Evolutionary conservation across 2,888 invertebrate genomes (phyloP).

Genomic region (Eledona agricola): DNA sequence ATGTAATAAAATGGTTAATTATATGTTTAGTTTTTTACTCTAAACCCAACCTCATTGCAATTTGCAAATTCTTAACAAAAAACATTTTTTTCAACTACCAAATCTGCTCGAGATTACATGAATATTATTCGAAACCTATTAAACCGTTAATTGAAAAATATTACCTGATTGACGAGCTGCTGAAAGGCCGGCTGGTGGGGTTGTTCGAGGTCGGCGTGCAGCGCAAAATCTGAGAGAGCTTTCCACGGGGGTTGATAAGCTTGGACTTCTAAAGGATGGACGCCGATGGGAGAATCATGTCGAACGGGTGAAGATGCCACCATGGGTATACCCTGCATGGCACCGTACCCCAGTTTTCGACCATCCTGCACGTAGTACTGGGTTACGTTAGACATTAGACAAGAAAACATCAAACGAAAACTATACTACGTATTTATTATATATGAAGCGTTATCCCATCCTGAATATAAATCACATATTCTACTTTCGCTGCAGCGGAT

Average conservation of each 20-base stretch:
- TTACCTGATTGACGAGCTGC: slow-evolving; percentile 94
- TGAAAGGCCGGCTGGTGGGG: slow-evolving; percentile 94
- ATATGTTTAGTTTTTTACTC: too few relatives aligned
- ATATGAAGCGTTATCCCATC: too few relatives aligned
- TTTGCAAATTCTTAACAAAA: too few relatives aligned
- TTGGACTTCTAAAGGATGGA: slow-evolving; percentile 87
- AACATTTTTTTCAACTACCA: too few relatives aligned
- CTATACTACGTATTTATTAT: neutral
- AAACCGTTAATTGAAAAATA: too few relatives aligned
- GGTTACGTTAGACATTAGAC: slow-evolving; percentile 58
- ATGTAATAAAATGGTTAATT: too few relatives aligned
- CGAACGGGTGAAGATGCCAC: slow-evolving; percentile 94
- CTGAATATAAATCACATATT: too few relatives aligned
- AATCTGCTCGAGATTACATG: too few relatives aligned
- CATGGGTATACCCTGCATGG: slow-evolving; percentile 97
- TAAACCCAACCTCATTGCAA: too few relatives aligned
- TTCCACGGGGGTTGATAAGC: slow-evolving; percentile 99
- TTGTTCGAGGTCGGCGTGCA: slow-evolving; percentile 91
- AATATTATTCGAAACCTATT: too few relatives aligned
- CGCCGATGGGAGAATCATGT: slow-evolving; percentile 86
- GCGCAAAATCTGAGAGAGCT: slow-evolving; percentile 93
- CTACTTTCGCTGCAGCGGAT: too few relatives aligned
- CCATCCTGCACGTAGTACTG: slow-evolving; percentile 82
- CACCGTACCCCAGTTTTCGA: slow-evolving; percentile 90
- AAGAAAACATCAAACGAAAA: slow-evolving; percentile 15